Evolutionary conservation across 2,888 invertebrate genomes (phyloP).

Genomic region (Cephus runcator): DNA sequence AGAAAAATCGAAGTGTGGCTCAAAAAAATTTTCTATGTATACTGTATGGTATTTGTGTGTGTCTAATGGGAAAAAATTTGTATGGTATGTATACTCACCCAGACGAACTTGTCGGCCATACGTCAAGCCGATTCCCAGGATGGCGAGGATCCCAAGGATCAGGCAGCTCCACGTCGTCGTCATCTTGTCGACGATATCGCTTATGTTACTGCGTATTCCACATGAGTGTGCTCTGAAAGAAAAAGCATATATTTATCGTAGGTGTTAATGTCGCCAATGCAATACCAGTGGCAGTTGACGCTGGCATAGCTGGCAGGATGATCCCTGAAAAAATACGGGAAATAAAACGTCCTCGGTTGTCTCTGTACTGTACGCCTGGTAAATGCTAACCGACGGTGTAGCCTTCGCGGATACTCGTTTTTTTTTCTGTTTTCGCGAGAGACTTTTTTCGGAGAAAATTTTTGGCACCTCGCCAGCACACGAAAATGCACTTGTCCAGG

Average conservation of each 20-base stretch:
- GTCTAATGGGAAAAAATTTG: neutral
- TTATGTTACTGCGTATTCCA: conserved; percentile 36
- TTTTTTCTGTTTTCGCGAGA: neutral
- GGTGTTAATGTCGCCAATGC: neutral
- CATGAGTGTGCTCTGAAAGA: conserved; percentile 49
- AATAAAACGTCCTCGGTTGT: conserved; percentile 1
- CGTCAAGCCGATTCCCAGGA: conserved; percentile 37
- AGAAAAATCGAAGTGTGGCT: no score
- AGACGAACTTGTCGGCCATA: conserved; percentile 44
- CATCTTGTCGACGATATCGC: conserved; percentile 32
- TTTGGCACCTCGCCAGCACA: conserved; percentile 17
- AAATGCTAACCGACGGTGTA: neutral
- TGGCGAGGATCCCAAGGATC: conserved; percentile 45
- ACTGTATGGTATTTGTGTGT: neutral
- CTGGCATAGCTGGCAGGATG: neutral
- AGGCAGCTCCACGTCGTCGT: conserved; percentile 49
- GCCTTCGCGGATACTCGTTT: neutral
- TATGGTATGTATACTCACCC: conserved; percentile 41
- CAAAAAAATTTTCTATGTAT: no score
- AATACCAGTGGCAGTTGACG: neutral
- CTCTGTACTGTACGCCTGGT: neutral
- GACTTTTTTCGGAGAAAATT: neutral
- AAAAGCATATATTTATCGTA: conserved; percentile 2
- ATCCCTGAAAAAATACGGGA: conserved; percentile 15
- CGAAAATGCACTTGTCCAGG: conserved; percentile 22